Evolutionary conservation across 2,797 vertebrate genomes (phyloP), one percentile per base, ranked within the genome.

Genomic region (Thaleichthys pacificus): DNA sequence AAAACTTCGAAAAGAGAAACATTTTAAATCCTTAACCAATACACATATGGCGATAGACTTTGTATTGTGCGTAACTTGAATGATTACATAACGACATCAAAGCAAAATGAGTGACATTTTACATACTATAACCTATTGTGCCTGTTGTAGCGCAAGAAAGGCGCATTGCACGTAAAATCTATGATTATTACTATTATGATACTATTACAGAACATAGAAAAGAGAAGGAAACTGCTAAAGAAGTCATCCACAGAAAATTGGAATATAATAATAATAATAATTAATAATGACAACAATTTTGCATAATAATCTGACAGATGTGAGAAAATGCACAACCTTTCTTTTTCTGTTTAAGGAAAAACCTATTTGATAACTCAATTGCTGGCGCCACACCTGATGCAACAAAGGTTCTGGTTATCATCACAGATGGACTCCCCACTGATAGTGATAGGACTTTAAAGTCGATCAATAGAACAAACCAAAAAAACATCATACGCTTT

Each of bases 351-450:
- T 85, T 61, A 77, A 96, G 95, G 62, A 0, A 51, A 0, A 0
- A 88, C 0, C 72, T 95, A 17, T 90, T 95, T 38, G 76, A 87
- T 68, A 86, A 69, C 24, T 0, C 35, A 51, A 0, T 4, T 0
- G 70, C 75, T 2, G 95, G 94, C 0, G 89, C 90, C 12, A 85
- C 92, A n/a, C 69, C 70, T 57, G 91, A 90, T 32, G 91, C 94
- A 24, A 90, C 76, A 14, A 92, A 92, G 81, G 95, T 92, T n/a
- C 71, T 96, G 64, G 87, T 95, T 7, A 85, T 96, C 42, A 95
- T 96, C 76, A 96, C 95, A 5, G 95, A 96, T 0, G 95, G 94
- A 65, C 66, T 86, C 22, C 94, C 95, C 24, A 77, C 68, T 19
- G 94, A 95, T 22, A 0, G 0, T 0, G 32, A 87, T 22, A 0